Conservation (phyloP, 2,888 invertebrate species). For the Prosopocoilus inquinatus region DNA sequence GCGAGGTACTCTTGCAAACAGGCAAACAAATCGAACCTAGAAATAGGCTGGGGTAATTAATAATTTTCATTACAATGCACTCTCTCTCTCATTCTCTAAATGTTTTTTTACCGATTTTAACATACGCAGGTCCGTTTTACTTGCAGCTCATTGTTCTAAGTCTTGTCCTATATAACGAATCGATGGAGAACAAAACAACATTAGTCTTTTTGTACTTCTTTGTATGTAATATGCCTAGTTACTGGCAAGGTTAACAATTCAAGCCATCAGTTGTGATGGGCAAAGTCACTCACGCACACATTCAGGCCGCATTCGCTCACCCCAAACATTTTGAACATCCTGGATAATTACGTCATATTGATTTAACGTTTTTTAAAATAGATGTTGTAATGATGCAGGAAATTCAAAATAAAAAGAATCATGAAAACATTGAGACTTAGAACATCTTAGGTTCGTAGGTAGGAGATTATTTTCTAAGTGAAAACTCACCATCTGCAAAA, state of each 20-base stretch:
- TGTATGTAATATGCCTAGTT: conserved; percentile 20
- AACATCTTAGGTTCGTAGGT: no score
- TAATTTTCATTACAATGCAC: conserved; percentile 55
- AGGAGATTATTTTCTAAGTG: no score
- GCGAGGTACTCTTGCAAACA: conserved; percentile 42
- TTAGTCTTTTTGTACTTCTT: conserved; percentile 32
- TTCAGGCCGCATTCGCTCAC: conserved; percentile 40
- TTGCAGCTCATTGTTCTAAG: conserved; percentile 19
- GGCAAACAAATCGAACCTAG: conserved; percentile 55
- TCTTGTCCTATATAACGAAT: conserved; percentile 22
- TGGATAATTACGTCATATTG: not conserved
- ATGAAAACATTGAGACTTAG: no score
- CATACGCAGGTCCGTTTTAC: conserved; percentile 16
- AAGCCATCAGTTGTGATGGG: conserved; percentile 11
- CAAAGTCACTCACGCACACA: conserved; percentile 28
- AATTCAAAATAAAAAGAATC: conserved; percentile 9
- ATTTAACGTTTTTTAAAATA: conserved; percentile 1
- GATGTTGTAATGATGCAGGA: conserved; percentile 3
- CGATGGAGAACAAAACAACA: conserved; percentile 38
- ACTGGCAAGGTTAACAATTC: conserved; percentile 12
- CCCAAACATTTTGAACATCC: conserved; percentile 33
- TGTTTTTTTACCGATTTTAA: conserved; percentile 18
- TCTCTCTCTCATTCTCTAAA: conserved; percentile 38
- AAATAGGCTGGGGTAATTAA: conserved; percentile 64
- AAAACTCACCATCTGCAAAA: conserved; percentile 89